A percentile compares a stretch with the other conserved stretches of the same genome.
phyloP scores from a whole-genome alignment of 2,113 vertebrate species.

The Daboia siamensis region DNA sequence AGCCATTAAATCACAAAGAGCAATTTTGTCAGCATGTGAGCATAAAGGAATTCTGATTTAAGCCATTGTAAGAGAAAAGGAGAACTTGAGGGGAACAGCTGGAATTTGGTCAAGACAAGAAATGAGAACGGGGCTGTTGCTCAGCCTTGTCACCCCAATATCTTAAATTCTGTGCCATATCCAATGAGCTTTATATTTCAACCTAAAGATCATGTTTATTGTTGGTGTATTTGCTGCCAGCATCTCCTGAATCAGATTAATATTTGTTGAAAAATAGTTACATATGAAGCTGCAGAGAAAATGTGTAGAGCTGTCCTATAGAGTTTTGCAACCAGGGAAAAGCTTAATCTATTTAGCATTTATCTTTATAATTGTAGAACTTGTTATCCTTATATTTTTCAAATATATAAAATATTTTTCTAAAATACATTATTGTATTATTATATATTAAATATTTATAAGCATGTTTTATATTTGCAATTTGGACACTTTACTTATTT shows the following conservation, averaged over 20 bases:
- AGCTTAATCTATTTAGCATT: background rate
- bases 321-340: background rate
- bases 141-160: background rate
- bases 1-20: background rate
- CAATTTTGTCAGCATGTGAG: background rate
- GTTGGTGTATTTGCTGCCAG: background rate
- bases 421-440: background rate
- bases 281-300: background rate
- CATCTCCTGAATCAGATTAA: background rate
- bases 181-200: background rate
- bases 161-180: background rate
- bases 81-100: background rate
- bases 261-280: background rate
- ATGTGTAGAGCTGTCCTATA: background rate
- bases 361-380: background rate
- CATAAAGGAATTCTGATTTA: slow-evolving; percentile 1
- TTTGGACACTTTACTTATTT: background rate
- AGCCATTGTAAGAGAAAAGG: background rate
- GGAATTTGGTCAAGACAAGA: background rate
- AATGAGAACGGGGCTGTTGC: background rate
- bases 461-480: background rate
- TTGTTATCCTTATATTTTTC: background rate
- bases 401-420: background rate
- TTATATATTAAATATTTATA: background rate
- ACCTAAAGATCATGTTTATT: background rate